phyloP scores from a whole-genome alignment of 2,888 invertebrate genomes.

The Diarsia mendica region DNA sequence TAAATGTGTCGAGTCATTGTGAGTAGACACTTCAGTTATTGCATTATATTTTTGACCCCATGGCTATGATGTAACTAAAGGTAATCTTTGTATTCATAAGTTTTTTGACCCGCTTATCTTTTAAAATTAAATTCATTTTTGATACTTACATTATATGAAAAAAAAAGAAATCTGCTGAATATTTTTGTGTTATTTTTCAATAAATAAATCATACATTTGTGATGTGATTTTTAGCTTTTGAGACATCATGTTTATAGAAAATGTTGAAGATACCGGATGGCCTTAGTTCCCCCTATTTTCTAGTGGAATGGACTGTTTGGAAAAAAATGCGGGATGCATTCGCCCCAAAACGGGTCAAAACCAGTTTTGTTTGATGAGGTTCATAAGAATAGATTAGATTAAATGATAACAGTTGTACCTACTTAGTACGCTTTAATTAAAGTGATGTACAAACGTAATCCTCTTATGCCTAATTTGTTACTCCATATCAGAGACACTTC shows the following conservation, averaged over 20 bases:
- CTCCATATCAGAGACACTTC: not conserved
- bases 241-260: not conserved
- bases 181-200: no score
- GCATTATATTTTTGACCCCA: not conserved
- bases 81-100: not conserved
- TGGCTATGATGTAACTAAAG: not conserved
- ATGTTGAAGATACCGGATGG: not conserved
- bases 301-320: not conserved
- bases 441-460: not conserved
- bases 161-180: no score
- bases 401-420: not conserved
- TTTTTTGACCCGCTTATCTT: not conserved
- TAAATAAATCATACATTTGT: not conserved
- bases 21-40: not conserved
- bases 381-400: not conserved
- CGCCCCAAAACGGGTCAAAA: not conserved
- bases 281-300: not conserved
- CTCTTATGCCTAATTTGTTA: not conserved
- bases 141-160: not conserved
- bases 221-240: not conserved
- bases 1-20: slow-evolving; percentile 3
- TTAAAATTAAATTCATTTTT: not conserved
- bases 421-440: not conserved
- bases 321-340: not conserved
- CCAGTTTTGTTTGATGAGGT: not conserved